Conservation (phyloP, 2,113 vertebrate genomes). For the Mystacornis crossleyi region DNA sequence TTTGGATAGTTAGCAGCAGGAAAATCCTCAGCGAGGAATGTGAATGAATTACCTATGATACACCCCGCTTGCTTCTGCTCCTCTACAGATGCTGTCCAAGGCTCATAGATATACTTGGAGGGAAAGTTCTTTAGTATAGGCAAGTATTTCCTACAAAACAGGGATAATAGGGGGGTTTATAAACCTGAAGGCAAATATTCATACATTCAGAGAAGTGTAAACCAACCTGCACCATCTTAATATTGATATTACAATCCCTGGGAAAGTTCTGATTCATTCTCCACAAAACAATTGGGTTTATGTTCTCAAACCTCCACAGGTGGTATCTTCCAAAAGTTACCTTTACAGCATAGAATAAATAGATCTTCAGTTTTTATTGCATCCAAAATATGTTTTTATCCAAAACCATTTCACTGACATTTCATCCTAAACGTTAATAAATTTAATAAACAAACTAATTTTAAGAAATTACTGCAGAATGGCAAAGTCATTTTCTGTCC, state of each 20-base stretch:
- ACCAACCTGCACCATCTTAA: not conserved
- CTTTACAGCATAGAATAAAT: not conserved
- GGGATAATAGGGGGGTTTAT: not conserved
- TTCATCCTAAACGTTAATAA: not conserved
- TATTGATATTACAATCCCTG: not conserved
- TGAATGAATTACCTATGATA: conserved; percentile 41
- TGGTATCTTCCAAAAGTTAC: not conserved
- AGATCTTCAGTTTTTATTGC: not conserved
- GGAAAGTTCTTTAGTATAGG: conserved; percentile 65
- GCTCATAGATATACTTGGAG: conserved; percentile 67
- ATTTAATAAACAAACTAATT: not conserved
- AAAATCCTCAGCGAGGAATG: not conserved
- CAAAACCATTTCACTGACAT: not conserved
- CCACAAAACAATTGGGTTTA: not conserved
- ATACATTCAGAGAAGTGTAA: not conserved
- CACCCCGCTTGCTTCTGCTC: conserved; percentile 62
- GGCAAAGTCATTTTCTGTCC: not conserved
- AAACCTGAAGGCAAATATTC: not conserved
- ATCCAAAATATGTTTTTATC: not conserved
- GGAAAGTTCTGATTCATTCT: not conserved
- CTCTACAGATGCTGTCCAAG: conserved; percentile 61
- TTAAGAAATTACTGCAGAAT: not conserved
- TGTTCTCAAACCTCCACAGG: not conserved
- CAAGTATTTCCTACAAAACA: conserved; percentile 65
- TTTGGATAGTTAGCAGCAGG: not conserved